Evolutionary conservation across 2,113 vertebrate genomes (phyloP), one percentile per base, ranked within the genome.

Genomic region (Elanus axillaris): DNA sequence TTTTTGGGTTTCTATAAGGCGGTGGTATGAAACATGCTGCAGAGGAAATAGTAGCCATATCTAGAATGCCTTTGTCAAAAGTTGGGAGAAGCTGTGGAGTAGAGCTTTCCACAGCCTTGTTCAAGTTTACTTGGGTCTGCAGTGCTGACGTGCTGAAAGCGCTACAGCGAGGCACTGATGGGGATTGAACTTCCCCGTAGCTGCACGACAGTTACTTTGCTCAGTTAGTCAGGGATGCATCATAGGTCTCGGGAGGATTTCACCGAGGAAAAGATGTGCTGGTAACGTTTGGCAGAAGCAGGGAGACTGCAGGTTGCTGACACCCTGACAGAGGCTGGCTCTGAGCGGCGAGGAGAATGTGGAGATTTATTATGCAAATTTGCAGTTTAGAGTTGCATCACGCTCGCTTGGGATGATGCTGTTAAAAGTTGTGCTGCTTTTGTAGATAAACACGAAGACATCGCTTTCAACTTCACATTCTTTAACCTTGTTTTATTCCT

Each of bases 401-500:
- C 11, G 14, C 97, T 74, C 93, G 16, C 96, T 25, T 93, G 98
- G 97, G 97, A 95, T 40, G 91, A 12, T 64, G 97, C 98, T 47
- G 96, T 94, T 73, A 53, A 95, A 95, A 97, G 96, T 97, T 94
- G 96, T 79, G 97, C 97, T 94, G 96, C 97, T 95, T 96, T 92
- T 97, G 93, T 96, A 98, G 97, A 97, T 97, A 97, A 98, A 98
- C 97, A 93, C 36, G 3, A 43, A 97, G 97, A 94, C 97, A 87
- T 73, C 36, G 91, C 97, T 97, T 98, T 97, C 98, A 97, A 94
- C 97, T 98, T 97, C 98, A 93, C 96, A 93, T 97, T 97, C 98
- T 85, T 97, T 97, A 98, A 98, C 97, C 96, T 98, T 96, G 96
- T 96, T 96, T 91, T 96, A 88, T 96, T 97, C 94, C 98, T 98